These are phyloP conservation scores for Neomonachus schauinslandi DNA, from an alignment of 2,113 vertebrate genomes.

Conservation along the genomic window DNA sequence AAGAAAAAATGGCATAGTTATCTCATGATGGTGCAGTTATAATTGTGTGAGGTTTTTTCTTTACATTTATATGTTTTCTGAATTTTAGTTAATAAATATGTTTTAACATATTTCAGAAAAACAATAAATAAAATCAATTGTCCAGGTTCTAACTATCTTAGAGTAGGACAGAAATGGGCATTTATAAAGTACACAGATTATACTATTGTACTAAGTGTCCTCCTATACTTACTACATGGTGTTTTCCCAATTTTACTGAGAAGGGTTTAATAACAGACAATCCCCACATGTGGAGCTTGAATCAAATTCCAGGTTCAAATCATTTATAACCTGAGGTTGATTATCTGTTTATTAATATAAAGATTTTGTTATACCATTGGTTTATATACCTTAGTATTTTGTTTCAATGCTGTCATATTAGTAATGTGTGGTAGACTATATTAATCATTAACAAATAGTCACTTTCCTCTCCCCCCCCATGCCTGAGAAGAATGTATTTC, in stretches of 20 bases:
- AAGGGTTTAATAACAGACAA: not conserved
- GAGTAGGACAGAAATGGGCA: not conserved
- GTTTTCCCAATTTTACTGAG: not conserved
- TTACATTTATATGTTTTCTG: not conserved
- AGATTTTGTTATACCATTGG: not conserved
- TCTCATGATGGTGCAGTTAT: fast-evolving
- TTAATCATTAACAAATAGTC: not conserved
- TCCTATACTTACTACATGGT: not conserved
- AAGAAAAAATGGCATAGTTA: not conserved
- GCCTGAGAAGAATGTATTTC: not conserved
- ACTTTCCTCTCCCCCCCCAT: not conserved
- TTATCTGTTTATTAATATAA: not conserved
- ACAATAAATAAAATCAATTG: not conserved
- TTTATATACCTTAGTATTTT: not conserved
- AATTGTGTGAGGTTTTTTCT: not conserved
- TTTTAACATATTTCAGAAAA: not conserved
- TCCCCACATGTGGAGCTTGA: not conserved
- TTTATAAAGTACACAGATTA: not conserved
- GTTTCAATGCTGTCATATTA: not conserved
- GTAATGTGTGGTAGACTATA: not conserved
- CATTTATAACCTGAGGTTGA: not conserved
- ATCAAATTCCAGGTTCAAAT: not conserved
- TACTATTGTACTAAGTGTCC: not conserved
- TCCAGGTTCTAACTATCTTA: not conserved
- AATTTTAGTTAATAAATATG: not conserved